phyloP scores from a whole-genome alignment of 2,113 vertebrate genomes.

The Phoxinus phoxinus region DNA sequence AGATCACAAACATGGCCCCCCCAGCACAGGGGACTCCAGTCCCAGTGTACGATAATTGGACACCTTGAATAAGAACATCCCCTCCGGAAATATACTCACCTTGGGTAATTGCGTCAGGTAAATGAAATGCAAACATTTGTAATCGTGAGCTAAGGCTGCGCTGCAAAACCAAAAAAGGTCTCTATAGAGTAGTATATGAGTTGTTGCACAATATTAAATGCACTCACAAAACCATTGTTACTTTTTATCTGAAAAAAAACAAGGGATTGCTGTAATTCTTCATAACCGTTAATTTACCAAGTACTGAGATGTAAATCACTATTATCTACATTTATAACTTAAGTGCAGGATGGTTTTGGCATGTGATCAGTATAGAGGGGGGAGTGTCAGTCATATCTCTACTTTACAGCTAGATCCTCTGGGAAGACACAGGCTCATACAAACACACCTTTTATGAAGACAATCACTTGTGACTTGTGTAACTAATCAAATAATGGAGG shows the following conservation, averaged over 20 bases:
- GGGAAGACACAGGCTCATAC: constrained; percentile 32
- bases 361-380: background rate
- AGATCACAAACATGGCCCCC: constrained; percentile 72
- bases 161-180: background rate
- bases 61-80: constrained; percentile 70
- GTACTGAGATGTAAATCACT: too few relatives aligned
- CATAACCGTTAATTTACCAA: background rate
- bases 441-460: constrained; percentile 33
- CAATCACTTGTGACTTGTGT: background rate
- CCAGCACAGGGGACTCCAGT: constrained; percentile 61
- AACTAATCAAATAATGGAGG: background rate
- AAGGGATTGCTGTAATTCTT: background rate
- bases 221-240: background rate
- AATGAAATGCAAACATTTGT: constrained; percentile 59
- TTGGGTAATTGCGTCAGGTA: constrained; percentile 60
- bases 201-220: background rate
- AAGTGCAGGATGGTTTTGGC: background rate
- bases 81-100: constrained; percentile 62
- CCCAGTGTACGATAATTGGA: constrained; percentile 75
- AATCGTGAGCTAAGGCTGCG: constrained; percentile 20
- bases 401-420: background rate
- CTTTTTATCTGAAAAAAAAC: background rate
- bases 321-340: background rate
- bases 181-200: background rate
- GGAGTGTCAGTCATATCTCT: constrained; percentile 10